Conservation (phyloP, 2,797 vertebrate genomes). For the Pristis pectinata region DNA sequence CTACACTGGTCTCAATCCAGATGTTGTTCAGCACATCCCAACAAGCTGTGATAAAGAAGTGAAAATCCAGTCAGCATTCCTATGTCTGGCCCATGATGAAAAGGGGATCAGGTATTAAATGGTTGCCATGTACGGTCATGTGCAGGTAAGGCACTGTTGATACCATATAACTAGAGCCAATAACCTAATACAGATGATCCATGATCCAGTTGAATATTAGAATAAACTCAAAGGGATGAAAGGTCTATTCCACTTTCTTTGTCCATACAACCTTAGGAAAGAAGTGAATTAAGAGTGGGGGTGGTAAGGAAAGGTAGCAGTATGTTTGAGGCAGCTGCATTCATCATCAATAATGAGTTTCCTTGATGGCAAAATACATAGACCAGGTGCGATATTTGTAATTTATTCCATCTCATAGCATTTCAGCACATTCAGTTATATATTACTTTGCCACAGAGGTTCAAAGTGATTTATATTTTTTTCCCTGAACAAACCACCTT, state of each 20-base stretch:
- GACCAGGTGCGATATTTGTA: not conserved
- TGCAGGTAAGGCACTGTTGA: not conserved
- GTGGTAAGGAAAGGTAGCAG: not conserved
- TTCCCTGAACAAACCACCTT: not conserved
- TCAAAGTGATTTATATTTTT: not conserved
- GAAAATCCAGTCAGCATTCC: no score
- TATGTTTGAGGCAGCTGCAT: not conserved
- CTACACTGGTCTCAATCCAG: not conserved
- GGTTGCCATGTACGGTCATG: not conserved
- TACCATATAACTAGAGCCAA: not conserved
- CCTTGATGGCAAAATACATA: not conserved
- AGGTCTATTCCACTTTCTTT: not conserved
- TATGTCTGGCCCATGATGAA: not conserved
- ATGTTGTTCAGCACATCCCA: not conserved
- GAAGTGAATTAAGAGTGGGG: not conserved
- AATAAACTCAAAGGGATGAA: not conserved
- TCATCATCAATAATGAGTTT: slow-evolving; percentile 3
- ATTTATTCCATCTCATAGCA: not conserved
- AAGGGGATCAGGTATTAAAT: not conserved
- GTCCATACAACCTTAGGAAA: not conserved
- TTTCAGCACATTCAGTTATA: not conserved
- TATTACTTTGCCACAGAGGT: not conserved
- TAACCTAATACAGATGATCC: not conserved
- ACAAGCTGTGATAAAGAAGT: not conserved
- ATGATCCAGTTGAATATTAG: not conserved